Evolutionary conservation across 2,797 vertebrate species (phyloP).

Genomic region (Bovichtus diacanthus): DNA sequence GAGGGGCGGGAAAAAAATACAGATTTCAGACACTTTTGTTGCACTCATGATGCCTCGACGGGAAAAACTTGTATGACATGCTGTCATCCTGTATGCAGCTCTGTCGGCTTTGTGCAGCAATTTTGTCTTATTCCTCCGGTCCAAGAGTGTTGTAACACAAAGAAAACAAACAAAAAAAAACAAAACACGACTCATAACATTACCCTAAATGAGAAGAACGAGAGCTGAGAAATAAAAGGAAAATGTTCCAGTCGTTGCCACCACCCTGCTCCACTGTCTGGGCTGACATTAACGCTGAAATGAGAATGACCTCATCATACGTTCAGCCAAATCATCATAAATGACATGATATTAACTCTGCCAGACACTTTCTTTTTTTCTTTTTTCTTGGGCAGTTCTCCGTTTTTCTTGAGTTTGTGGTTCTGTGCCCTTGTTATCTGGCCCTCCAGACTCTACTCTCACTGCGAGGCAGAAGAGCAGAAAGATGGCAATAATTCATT

Average conservation of each 20-base stretch:
- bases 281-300: conserved; percentile 60
- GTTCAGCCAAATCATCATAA: conserved; percentile 74
- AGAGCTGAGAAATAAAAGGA: conserved; percentile 55
- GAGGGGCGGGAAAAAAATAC: conserved; percentile 4
- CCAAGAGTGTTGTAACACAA: conserved; percentile 36
- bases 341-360: conserved; percentile 70
- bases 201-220: conserved; percentile 40
- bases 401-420: conserved; percentile 73
- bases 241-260: conserved; percentile 47
- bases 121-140: conserved; percentile 30
- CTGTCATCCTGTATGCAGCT: not conserved
- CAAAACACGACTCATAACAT: conserved; percentile 31
- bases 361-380: conserved; percentile 64
- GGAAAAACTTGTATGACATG: not conserved
- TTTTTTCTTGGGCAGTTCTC: conserved; percentile 57
- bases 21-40: conserved; percentile 3
- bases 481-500: conserved; percentile 80
- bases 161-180: conserved; percentile 28
- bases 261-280: conserved; percentile 54
- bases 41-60: not conserved
- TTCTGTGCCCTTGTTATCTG: conserved; percentile 80
- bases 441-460: conserved; percentile 72
- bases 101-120: conserved; percentile 13
- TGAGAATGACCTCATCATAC: conserved; percentile 76
- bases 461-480: conserved; percentile 75